Base-by-base conservation (phyloP, 2,113 vertebrate species). In the Narcine bancroftii region DNA sequence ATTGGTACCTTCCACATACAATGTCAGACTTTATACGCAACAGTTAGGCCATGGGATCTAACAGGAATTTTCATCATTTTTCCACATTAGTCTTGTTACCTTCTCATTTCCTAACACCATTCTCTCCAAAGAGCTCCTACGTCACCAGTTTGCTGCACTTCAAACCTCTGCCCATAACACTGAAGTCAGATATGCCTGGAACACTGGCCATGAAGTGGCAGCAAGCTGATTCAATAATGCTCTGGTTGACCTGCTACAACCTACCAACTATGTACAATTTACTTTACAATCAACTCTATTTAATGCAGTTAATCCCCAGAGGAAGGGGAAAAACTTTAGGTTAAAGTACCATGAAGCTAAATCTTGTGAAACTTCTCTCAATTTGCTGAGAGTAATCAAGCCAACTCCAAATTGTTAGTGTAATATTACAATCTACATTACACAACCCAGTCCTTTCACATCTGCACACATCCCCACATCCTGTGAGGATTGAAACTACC, bases 241-340 rank as follows among this genome's bases (percentile, higher is more conserved):
- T 50, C 77, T 24, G 45, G 45, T 6, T 81, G 24, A 53, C 26
- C 50, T 79, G 53, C 33, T n/a, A 39, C 50, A 60, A 33, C 53
- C 81, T n/a, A 65, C 56, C 36, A 60, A 36, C 60, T 56, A 65
- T 65, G 56, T 89, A 60, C 85, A 81, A 81, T 50, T 81, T 81
- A 50, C 77, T 53, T 81, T 33, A 81, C 33, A 81, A 81, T 89
- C n/a, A 89, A 89, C n/a, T 50, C 10, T 65, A 89, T 24, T 65
- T 65, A 39, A 89, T 89, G 60, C 7, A 5, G 7, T 89, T 89
- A 89, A 89, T 63, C 33, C 60, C 50, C 85, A 39, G 33, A 89
- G 85, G n/a, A 65, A 89, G 33, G 53, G 36, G 53, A 89, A 65
- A 36, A 60, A 89, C 83, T 87, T 63, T 13, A 89, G 85, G 85